phyloP scores from a whole-genome alignment of 2,797 vertebrate species.

The Selene dorsalis region DNA sequence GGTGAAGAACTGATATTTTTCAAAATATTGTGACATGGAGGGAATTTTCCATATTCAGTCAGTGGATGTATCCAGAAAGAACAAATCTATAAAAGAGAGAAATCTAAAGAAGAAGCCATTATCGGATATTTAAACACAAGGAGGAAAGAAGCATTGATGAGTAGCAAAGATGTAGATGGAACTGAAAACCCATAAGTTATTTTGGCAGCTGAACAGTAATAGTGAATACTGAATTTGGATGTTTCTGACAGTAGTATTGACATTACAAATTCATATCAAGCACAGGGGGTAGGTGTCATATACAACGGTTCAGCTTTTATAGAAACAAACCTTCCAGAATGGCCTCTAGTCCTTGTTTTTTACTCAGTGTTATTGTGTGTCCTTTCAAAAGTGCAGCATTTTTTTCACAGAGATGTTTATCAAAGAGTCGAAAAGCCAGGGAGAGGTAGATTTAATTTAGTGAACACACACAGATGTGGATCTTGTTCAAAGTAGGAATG shows the following conservation, averaged over 20 bases:
- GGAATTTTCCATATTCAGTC: slow-evolving; percentile 37
- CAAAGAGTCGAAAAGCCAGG: slow-evolving; percentile 46
- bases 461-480: slow-evolving; percentile 51
- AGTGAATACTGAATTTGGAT: slow-evolving; percentile 34
- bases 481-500: slow-evolving; percentile 53
- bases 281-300: slow-evolving; percentile 31
- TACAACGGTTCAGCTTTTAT: slow-evolving; percentile 35
- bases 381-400: slow-evolving; percentile 44
- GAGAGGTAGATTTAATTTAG: slow-evolving; percentile 56
- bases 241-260: slow-evolving; percentile 51
- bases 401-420: slow-evolving; percentile 63
- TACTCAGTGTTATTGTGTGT: slow-evolving; percentile 49
- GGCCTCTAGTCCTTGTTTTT: slow-evolving; percentile 25
- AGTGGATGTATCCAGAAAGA: slow-evolving; percentile 52
- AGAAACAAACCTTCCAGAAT: slow-evolving; percentile 19
- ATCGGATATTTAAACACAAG: slow-evolving; percentile 44
- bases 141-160: slow-evolving; percentile 23
- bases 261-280: slow-evolving; percentile 55
- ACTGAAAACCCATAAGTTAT: slow-evolving; percentile 22
- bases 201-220: slow-evolving; percentile 52
- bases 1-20: slow-evolving; percentile 2
- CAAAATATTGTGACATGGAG: slow-evolving; percentile 17
- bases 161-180: slow-evolving; percentile 40
- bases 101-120: slow-evolving; percentile 26
- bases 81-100: slow-evolving; percentile 49